Percentiles rank a stretch among this genome's conserved stretches.
Conservation (phyloP, 53 echinoderm and acorn worm species). For the Patiria pectinifera region DNA sequence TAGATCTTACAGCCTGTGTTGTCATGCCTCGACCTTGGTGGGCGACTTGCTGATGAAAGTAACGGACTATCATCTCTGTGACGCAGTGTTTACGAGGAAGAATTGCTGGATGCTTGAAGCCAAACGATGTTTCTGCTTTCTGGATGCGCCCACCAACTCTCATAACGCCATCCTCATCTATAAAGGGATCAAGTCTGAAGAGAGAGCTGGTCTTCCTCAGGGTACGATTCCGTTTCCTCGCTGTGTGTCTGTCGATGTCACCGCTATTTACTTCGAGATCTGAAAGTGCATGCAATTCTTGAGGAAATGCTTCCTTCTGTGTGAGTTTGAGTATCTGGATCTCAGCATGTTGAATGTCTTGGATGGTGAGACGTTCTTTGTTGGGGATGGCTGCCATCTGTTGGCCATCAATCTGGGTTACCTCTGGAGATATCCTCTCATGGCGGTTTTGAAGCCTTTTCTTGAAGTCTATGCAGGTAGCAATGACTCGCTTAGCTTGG, state of each 20-base stretch:
- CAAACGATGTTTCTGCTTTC: background rate
- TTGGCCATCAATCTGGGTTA: no score
- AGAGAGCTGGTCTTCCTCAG: background rate
- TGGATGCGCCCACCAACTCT: conserved; percentile 48
- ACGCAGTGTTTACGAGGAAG: conserved; percentile 29
- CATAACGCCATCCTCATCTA: conserved; percentile 25
- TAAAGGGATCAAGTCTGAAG: conserved; percentile 6
- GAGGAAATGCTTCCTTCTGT: no score
- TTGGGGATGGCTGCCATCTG: background rate
- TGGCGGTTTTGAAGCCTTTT: background rate
- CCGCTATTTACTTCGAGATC: background rate
- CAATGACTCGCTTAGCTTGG: background rate
- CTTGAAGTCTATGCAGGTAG: background rate
- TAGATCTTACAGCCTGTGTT: background rate
- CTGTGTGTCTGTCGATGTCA: background rate
- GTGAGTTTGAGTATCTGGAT: conserved; percentile 10
- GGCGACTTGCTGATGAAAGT: conserved; percentile 10
- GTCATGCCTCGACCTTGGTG: conserved; percentile 64
- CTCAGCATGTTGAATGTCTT: conserved; percentile 19
- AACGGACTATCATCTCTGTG: conserved; percentile 23
- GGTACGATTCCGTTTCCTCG: background rate
- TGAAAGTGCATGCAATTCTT: background rate
- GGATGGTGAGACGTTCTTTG: background rate
- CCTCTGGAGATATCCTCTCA: no score
- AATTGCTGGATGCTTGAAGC: conserved; percentile 24